Base-by-base conservation (phyloP, 2,113 vertebrate genomes). In the Neodontobutis hainanensis region DNA sequence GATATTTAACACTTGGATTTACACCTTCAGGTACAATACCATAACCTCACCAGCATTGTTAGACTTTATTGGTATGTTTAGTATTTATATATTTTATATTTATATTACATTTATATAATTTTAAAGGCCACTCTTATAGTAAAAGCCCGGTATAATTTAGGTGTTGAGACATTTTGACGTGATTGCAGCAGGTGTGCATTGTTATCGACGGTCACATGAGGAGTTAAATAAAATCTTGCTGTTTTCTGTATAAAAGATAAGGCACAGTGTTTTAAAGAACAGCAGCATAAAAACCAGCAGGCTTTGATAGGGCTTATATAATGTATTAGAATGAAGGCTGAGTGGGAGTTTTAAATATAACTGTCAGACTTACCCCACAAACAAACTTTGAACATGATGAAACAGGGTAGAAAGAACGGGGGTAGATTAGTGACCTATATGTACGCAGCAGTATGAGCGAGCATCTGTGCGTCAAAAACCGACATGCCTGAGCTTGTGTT, bases 401-500 rank as follows among this genome's bases (percentile, higher is more conserved):
- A 55, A 65, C 44, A 55, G 58, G 58, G 75, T 60, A 52, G 67
- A 80, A 65, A 44, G 64, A 65, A 5, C 8, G 52, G 32, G 34
- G 52, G 52, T 7, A 68, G 56, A 61, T 36, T 65, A 47, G 68
- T 69, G 85, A 79, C 73, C 80, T 11, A 32, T 8, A 10, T 38
- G 55, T 40, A 38, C 70, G 14, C 47, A 2, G 5, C 65, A 6
- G 73, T 83, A 71, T 75, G 82, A 80, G 75, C 70, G 58, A 78
- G 53, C 43, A 8, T 57, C 67, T 40, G 63, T 61, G 75, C 66
- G 77, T 84, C 65, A 72, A 81, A 81, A 73, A 70, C 35, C 11
- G 70, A 80, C 88, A 63, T 78, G 90, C 75, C 85, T 4, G 16
- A 88, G 84, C 90, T 81, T 90, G 90, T 68, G 77, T 77, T 82